phyloP scores from a whole-genome alignment of 2,888 invertebrate genomes.

The Orchesellides sinensis region DNA sequence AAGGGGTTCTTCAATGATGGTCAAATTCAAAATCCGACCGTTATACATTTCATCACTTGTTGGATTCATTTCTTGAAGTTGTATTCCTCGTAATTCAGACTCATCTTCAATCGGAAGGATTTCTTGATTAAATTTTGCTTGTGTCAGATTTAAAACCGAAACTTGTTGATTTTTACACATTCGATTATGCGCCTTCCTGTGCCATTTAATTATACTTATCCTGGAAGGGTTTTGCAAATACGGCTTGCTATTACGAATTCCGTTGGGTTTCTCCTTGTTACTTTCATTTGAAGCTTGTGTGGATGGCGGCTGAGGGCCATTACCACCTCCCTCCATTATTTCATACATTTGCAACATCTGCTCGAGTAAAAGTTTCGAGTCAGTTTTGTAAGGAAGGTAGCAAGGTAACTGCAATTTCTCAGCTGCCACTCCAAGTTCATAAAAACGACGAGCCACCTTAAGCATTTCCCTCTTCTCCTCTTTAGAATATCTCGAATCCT shows the following conservation, averaged over 20 bases:
- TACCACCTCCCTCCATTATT: no score
- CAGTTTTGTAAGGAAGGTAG: background rate
- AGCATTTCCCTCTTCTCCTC: no score
- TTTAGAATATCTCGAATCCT: background rate
- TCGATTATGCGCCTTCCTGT: background rate
- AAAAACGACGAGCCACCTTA: no score
- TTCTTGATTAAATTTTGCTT: background rate
- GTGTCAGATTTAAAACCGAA: background rate
- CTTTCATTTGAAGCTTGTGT: no score
- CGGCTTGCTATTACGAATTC: no score
- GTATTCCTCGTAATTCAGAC: background rate
- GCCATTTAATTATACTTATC: background rate
- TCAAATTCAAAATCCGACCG: conserved; percentile 9
- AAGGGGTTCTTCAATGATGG: conserved; percentile 32
- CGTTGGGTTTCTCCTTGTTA: background rate
- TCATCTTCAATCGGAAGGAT: background rate
- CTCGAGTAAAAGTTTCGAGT: background rate
- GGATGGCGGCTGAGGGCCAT: no score
- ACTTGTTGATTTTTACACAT: background rate
- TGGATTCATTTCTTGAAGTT: conserved; percentile 22
- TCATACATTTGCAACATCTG: background rate
- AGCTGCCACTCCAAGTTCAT: background rate
- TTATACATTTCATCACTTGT: background rate
- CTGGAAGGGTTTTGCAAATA: background rate
- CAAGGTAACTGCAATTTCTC: background rate